Base-by-base conservation (phyloP, 2,797 vertebrate genomes). In the Mormyrus hasselquistii region DNA sequence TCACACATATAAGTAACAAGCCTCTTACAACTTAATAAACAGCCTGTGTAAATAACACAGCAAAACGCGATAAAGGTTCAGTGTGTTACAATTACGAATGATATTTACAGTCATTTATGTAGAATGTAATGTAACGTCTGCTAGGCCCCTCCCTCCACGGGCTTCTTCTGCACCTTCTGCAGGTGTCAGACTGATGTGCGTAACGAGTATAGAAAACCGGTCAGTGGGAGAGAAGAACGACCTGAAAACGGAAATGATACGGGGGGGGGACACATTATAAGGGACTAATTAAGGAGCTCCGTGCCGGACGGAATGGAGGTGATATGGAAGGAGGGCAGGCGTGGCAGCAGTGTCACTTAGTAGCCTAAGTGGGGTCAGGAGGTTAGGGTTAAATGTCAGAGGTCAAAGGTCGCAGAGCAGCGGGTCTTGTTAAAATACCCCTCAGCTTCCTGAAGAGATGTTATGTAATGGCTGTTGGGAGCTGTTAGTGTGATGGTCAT, bases 341-440 rank as follows among this genome's bases (percentile, higher is more conserved):
- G 83, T 90, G 92, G 41, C 86, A 90, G 93, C 91, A 55, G 93
- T 92, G 94, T 94, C 93, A 90, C 91, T 89, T 89, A 91, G 90
- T 91, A 92, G 91, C 94, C 92, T 95, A 95, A 96, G 93, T 95
- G 94, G 94, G 95, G 94, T 95, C 94, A 95, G 93, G 89, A 92
- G 94, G 93, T 91, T 16, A 49, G 91, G 94, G 94, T 95, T 94
- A 94, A 92, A 93, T 89, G 86, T 92, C 91, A 92, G 93, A 92
- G 94, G 94, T 94, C 92, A 95, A 91, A 94, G 94, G 94, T 95
- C 92, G 90, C 49, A 83, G 92, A 93, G 94, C 93, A 93, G 91
- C 90, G 93, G 94, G 94, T 95, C 95, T 95, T 95, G 93, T 96
- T 95, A 96, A 96, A 96, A 95, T 95, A 93, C 93, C 94, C 95